Conservation (phyloP, 2,113 vertebrate genomes). For the Phyllopteryx taeniolatus region DNA sequence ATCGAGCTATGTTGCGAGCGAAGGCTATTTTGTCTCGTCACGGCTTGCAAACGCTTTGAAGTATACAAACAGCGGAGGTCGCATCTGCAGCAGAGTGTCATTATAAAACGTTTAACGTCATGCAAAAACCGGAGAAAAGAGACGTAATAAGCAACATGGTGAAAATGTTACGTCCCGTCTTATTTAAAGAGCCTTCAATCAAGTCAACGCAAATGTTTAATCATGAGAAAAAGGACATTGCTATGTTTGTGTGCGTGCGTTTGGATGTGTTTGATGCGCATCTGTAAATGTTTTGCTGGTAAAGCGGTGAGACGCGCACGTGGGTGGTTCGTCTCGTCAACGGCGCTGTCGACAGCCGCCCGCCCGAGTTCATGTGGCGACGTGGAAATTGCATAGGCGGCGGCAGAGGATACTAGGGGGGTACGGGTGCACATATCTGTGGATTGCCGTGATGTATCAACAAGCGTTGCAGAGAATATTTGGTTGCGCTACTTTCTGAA, state of each 20-base stretch:
- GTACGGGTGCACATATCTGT: not conserved
- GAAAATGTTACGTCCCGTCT: slow-evolving; percentile 2
- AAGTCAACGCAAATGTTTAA: not conserved
- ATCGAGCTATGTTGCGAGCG: not conserved
- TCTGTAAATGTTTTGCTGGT: slow-evolving; percentile 16
- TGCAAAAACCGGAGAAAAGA: slow-evolving; percentile 25
- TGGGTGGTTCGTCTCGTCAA: slow-evolving; percentile 9
- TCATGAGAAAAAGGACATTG: not conserved
- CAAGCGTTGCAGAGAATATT: too few species aligned
- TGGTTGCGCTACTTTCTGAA: too few species aligned
- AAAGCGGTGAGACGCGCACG: slow-evolving; percentile 2
- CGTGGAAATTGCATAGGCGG: not conserved
- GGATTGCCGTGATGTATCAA: not conserved
- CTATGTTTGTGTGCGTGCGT: not conserved
- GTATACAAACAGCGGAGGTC: not conserved
- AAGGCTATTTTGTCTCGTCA: not conserved
- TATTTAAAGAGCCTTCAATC: slow-evolving; percentile 3
- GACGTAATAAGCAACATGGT: not conserved
- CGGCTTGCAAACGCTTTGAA: not conserved
- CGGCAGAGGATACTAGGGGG: not conserved
- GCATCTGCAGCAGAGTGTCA: not conserved
- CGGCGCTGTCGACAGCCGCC: slow-evolving; percentile 1
- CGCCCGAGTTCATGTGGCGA: not conserved
- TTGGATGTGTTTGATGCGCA: slow-evolving; percentile 18
- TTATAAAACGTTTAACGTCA: not conserved